Base-by-base conservation (phyloP, 2,888 invertebrate genomes). In the Pteria penguin region DNA sequence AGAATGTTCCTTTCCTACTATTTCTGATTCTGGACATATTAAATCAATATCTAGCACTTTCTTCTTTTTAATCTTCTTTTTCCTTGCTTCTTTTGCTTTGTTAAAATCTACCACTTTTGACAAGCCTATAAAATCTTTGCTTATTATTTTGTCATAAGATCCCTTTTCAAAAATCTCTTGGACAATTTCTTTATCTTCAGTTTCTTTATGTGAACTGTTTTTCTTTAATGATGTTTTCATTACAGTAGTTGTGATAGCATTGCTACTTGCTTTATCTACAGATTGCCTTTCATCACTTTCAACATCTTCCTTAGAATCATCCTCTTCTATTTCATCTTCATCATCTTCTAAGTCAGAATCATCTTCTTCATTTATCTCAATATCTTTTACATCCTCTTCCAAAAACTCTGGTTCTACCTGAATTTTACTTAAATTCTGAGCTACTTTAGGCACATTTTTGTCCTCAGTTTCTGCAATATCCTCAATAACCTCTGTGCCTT, bases 391-490 rank as follows among this genome's bases (percentile, higher is more conserved):
- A 84, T 93, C 93, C 5, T 92, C 92, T 3, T 87, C 91, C 68
- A 80, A 86, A 80, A 91, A 93, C 26, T 88, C 84, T 29, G 91
- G 87, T 24, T 89, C 91, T 0, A 92, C 91, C 26, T 87, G 80
- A 27, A 93, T 90, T 75, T 91, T 90, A 18, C 86, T 87, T 24
- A 92, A 85, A 81, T 93, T 90, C 76, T 93, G 92, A 36, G 82
- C 83, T 3, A 92, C 90, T 14, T 80, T 72, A n/a, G 86, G 88
- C n/a, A 76, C 4, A 75, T 76, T 69, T 63, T 75, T 58, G 52
- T 78, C 72, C 1, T 71, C 65, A n/a, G 66, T 63, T 36, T 24
- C 27, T 0, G 32, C 26, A 3, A 62, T 67, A 14, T 69, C 77
- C 22, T 57, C 65, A 29, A 54, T 45, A 11, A 18, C 11, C 58